Evolutionary conservation across 2,888 invertebrate genomes (phyloP).

Genomic region (Venusia cambrica): DNA sequence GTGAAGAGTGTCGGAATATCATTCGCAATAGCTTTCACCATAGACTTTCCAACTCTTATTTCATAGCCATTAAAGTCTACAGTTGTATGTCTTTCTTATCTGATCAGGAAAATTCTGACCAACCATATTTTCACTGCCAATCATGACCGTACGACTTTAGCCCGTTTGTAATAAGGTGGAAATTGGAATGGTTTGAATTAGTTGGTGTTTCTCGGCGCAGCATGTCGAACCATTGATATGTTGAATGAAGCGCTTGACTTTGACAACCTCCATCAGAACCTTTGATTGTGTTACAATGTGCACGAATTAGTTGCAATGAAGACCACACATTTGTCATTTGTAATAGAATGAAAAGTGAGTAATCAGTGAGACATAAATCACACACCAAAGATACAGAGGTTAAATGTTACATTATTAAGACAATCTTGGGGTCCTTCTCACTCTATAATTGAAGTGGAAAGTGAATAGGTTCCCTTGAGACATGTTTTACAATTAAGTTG

Average conservation of each 20-base stretch:
- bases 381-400: too few species aligned
- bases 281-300: conserved; percentile 23
- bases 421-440: too few species aligned
- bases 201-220: background rate
- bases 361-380: too few species aligned
- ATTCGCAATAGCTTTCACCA: conserved; percentile 28
- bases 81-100: background rate
- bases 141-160: too few species aligned
- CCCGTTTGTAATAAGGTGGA: too few species aligned
- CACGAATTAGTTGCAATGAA: conserved; percentile 13
- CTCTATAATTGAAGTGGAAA: too few species aligned
- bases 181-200: background rate
- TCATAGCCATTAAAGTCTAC: background rate
- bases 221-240: conserved; percentile 18
- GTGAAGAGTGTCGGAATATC: conserved; percentile 39
- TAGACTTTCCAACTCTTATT: conserved; percentile 3
- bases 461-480: too few species aligned
- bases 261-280: conserved; percentile 21
- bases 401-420: too few species aligned
- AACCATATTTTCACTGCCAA: background rate
- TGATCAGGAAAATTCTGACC: background rate
- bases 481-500: too few species aligned
- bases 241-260: conserved; percentile 25
- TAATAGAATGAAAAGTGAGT: too few species aligned
- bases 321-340: conserved; percentile 11